These are phyloP conservation scores for Dugesia japonica DNA, from an alignment of 2,888 invertebrate species.

Conservation along the genomic window DNA sequence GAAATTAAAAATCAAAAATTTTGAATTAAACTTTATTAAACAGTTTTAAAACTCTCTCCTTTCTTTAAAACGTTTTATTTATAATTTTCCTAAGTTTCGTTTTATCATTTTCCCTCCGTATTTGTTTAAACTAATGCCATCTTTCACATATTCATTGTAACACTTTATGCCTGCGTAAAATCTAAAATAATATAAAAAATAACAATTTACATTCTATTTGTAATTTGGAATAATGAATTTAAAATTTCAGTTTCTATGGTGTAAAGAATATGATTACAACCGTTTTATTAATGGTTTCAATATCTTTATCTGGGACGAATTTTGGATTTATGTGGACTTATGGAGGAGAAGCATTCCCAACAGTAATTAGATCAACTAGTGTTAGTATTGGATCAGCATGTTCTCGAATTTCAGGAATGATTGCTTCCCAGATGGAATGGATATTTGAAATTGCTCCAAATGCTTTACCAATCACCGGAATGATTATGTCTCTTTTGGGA, in stretches of 20 bases:
- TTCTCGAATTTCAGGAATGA: not conserved
- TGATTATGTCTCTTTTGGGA: not conserved
- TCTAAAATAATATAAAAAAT: too few species aligned
- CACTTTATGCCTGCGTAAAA: too few species aligned
- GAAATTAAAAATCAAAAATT: too few species aligned
- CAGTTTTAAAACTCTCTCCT: too few species aligned
- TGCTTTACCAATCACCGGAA: not conserved
- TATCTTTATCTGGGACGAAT: not conserved
- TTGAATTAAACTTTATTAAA: too few species aligned
- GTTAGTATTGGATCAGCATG: not conserved
- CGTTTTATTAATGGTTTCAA: not conserved
- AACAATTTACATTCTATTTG: too few species aligned
- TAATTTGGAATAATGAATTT: too few species aligned
- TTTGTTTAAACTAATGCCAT: too few species aligned
- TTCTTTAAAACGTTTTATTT: too few species aligned
- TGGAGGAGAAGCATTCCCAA: slow-evolving; percentile 14
- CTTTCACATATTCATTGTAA: too few species aligned
- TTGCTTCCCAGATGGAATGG: not conserved
- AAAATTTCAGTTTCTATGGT: not conserved
- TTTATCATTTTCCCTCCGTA: too few species aligned
- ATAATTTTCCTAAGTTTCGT: too few species aligned
- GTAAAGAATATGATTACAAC: not conserved
- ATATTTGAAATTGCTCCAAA: not conserved
- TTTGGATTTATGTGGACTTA: slow-evolving; percentile 3
- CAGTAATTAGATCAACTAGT: not conserved